Conservation (phyloP, 1,140 invertebrate species). For the Drosophila tropicalis region DNA sequence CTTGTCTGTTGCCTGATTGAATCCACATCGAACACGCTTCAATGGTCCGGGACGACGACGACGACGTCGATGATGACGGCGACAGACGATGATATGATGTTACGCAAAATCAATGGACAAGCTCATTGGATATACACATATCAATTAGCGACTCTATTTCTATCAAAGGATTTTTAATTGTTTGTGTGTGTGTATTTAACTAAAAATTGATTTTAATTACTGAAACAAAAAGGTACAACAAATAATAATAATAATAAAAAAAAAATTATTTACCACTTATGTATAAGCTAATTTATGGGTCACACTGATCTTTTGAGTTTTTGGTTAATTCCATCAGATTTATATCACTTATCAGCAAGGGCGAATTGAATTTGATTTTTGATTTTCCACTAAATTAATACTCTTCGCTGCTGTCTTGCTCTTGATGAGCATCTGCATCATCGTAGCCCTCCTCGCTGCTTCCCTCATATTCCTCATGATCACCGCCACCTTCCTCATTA, state of each 20-base stretch:
- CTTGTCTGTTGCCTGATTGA: slow-evolving; percentile 65
- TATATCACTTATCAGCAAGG: slow-evolving; percentile 24
- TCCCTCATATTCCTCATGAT: slow-evolving; percentile 69
- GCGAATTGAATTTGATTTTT: not conserved
- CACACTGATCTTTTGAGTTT: not conserved
- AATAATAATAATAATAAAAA: not conserved
- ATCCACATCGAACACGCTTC: slow-evolving; percentile 73
- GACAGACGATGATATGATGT: slow-evolving; percentile 46
- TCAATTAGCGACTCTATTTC: slow-evolving; percentile 64
- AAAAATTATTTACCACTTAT: slow-evolving; percentile 7
- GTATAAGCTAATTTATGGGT: not conserved
- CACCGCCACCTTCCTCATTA: slow-evolving; percentile 46
- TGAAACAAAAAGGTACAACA: not conserved
- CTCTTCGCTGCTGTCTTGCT: slow-evolving; percentile 62
- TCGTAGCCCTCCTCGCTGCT: slow-evolving; percentile 77
- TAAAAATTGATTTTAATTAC: not conserved
- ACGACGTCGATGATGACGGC: slow-evolving; percentile 32
- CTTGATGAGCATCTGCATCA: slow-evolving; percentile 58
- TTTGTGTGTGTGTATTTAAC: not conserved
- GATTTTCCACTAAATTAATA: slow-evolving; percentile 38
- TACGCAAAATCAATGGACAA: slow-evolving; percentile 48
- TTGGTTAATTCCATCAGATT: not conserved
- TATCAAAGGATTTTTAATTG: not conserved
- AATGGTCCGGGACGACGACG: slow-evolving; percentile 34
- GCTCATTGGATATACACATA: slow-evolving; percentile 63